Base-by-base conservation (phyloP, 2,888 invertebrate genomes). In the Stenchaetothrips biformis region DNA sequence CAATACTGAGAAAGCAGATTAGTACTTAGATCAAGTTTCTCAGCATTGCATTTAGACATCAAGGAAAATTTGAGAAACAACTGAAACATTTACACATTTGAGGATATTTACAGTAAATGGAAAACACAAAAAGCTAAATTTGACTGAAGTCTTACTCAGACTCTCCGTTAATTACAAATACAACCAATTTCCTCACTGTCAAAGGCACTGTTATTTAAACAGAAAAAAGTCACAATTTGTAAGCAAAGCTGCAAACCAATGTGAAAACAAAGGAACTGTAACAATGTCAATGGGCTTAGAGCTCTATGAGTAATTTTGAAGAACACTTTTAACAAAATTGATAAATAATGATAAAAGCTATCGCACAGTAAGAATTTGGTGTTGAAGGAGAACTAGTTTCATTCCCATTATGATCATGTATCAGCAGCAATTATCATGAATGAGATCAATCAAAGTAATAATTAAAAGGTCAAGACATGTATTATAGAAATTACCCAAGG, bases 391-490 rank as follows among this genome's bases (percentile, higher is more conserved):
- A 37, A 37, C 37, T 2, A 37, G 37, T 4, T 37, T 37, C 37
- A 37, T 37, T 37, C 4, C 1, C 37, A 37, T 37, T 2, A 37
- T 37, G 37, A 37, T 37, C 37, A 37, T 37, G 37, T 37, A 37
- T 1, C 37, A 37, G 37, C 4, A 37, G 37, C 37, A 37, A 37
- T 37, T 37, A 37, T 37, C 37, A 37, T 2, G 37, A 74, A 74
- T 74, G 67, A 74, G 67, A 74, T 74, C 67, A 74, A 74, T 74
- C 25, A 74, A 74, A 21, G 9, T 74, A 21, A n/a, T n/a, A 21
- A 21, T 21, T 9, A 21, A 67, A 67, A 6, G n/a, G 7, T 67
- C 21, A 21, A 25, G 67, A 21, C 67, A n/a, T 21, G 67, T 21
- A 67, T 9, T 25, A 67, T 67, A 21, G 67, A 53, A 53, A 53